Percentiles rank a stretch among this genome's conserved stretches.
Conservation (phyloP, 2,797 vertebrate species). For the Bradypodion pumilum region DNA sequence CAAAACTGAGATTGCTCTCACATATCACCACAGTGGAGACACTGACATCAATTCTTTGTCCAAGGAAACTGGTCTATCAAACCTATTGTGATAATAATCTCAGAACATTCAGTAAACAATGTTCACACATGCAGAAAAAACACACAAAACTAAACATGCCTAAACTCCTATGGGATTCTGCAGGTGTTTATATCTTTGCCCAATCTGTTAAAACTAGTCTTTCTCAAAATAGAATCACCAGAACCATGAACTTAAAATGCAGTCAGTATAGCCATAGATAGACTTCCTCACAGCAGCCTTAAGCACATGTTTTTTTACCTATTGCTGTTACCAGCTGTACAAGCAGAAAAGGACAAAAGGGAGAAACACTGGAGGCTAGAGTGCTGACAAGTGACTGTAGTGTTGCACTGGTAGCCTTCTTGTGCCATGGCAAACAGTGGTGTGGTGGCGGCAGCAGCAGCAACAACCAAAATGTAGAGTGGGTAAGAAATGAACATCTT, state of each 20-base stretch:
- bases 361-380: not conserved
- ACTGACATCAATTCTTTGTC: not conserved
- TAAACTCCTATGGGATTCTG: not conserved
- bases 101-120: not conserved
- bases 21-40: not conserved
- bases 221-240: not conserved
- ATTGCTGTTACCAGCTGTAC: not conserved
- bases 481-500: no score
- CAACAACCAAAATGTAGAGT: no score
- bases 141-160: not conserved
- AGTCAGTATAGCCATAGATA: not conserved
- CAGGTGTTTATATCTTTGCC: not conserved
- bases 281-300: not conserved
- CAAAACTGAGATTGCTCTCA: not conserved
- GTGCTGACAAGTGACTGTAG: no score
- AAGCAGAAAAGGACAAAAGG: not conserved
- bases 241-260: not conserved
- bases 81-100: not conserved
- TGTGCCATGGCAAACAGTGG: no score
- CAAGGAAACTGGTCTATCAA: not conserved
- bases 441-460: no score
- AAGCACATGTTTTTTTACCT: not conserved
- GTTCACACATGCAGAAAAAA: not conserved
- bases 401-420: no score
- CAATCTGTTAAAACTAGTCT: not conserved